Conservation (phyloP, 1,140 invertebrate species). For the Piezodorus guildinii region DNA sequence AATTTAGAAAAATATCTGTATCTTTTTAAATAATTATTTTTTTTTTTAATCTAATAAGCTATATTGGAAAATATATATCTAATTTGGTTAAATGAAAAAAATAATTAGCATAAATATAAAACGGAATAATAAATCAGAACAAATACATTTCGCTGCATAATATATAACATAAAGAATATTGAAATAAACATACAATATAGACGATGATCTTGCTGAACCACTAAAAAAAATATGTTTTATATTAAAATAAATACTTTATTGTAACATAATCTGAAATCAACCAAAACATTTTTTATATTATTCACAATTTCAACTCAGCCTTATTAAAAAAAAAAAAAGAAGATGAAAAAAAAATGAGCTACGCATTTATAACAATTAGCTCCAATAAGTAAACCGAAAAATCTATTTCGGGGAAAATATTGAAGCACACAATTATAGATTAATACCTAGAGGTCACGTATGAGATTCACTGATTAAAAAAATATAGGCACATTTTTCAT, state of each 20-base stretch:
- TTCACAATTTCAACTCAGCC: constrained; percentile 16
- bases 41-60: too few species aligned
- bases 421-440: constrained; percentile 4
- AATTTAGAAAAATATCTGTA: too few species aligned
- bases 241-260: constrained; percentile 18
- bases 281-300: constrained; percentile 12
- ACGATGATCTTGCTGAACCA: too few species aligned
- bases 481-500: constrained; percentile 24
- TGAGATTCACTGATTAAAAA: constrained; percentile 23
- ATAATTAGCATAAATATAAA: too few species aligned
- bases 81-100: too few species aligned
- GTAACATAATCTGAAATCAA: constrained; percentile 13
- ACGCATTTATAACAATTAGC: not conserved
- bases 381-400: not conserved
- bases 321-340: constrained; percentile 12
- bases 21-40: too few species aligned
- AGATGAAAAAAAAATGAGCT: not conserved
- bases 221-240: too few species aligned
- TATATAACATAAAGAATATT: too few species aligned
- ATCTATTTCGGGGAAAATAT: not conserved
- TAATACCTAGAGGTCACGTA: constrained; percentile 1
- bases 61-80: too few species aligned
- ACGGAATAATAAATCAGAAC: too few species aligned
- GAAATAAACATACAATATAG: too few species aligned
- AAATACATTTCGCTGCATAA: too few species aligned